A percentile compares a stretch with the other conserved stretches of the same genome.
These are phyloP conservation scores for Chionoecetes opilio DNA, from an alignment of 1,140 invertebrate species.

Conservation along the genomic window DNA sequence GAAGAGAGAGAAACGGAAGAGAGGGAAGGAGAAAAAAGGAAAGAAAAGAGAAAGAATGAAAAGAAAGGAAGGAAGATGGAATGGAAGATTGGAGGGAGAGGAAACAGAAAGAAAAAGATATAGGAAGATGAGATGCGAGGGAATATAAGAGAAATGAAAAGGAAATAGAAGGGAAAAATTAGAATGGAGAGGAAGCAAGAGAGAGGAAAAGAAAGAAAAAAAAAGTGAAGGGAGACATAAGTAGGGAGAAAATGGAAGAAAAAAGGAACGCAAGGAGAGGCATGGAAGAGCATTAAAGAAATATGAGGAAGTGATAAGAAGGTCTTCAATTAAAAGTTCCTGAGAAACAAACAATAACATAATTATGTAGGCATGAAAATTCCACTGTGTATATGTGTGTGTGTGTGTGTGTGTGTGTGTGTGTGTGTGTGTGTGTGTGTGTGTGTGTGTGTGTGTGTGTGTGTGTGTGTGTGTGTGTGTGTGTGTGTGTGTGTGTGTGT, in stretches of 20 bases:
- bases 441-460: constrained; percentile 53
- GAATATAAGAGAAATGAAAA: too few species aligned
- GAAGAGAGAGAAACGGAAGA: background rate
- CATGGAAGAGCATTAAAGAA: background rate
- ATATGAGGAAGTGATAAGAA: too few species aligned
- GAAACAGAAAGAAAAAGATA: too few species aligned
- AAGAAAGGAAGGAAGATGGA: background rate
- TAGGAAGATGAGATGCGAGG: too few species aligned
- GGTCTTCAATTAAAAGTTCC: too few species aligned
- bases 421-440: constrained; percentile 53
- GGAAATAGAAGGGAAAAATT: too few species aligned
- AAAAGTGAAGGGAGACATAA: background rate
- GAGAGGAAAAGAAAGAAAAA: background rate
- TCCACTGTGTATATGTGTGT: background rate
- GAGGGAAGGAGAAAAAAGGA: background rate
- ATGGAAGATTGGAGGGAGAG: background rate
- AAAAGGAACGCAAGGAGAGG: background rate
- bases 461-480: constrained; percentile 48
- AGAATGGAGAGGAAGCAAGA: background rate
- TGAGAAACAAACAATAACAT: too few species aligned
- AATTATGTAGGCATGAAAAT: too few species aligned
- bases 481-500: constrained; percentile 40
- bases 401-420: constrained; percentile 43
- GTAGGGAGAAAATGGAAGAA: background rate
- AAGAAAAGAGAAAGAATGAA: background rate